A percentile compares a stretch with the other conserved stretches of the same genome.
These are phyloP conservation scores for Charanyca ferruginea DNA, from an alignment of 2,888 invertebrate species.

Conservation along the genomic window DNA sequence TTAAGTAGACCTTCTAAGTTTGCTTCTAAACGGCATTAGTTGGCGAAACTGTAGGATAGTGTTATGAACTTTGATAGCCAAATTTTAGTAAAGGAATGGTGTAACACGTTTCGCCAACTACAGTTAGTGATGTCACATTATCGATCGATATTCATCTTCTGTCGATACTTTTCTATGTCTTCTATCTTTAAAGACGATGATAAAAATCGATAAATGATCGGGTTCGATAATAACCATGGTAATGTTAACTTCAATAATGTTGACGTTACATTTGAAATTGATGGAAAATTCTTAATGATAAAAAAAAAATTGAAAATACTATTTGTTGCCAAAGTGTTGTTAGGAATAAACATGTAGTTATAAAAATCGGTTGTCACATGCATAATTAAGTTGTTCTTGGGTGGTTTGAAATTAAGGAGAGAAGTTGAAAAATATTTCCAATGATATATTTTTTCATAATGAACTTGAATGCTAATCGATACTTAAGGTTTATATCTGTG, in stretches of 20 bases:
- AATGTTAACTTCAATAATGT: constrained; percentile 83
- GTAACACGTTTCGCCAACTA: constrained; percentile 72
- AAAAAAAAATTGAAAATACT: constrained; percentile 81
- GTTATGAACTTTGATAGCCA: constrained; percentile 81
- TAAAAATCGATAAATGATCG: constrained; percentile 78
- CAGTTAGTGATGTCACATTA: constrained; percentile 69
- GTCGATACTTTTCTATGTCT: constrained; percentile 85
- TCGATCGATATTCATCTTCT: constrained; percentile 76
- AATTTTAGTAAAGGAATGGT: constrained; percentile 72
- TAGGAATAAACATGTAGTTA: constrained; percentile 89
- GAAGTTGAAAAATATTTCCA: constrained; percentile 90
- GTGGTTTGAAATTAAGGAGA: constrained; percentile 88
- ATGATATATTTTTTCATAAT: constrained; percentile 91
- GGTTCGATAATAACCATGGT: constrained; percentile 74
- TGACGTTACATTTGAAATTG: constrained; percentile 84
- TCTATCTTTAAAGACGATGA: constrained; percentile 84
- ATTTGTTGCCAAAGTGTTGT: constrained; percentile 92
- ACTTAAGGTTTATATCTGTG: constrained; percentile 90
- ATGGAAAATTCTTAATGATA: constrained; percentile 69
- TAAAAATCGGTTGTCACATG: constrained; percentile 90
- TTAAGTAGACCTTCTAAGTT: constrained; percentile 74
- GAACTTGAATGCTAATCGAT: constrained; percentile 89
- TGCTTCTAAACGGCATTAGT: constrained; percentile 68
- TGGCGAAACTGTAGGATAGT: constrained; percentile 72
- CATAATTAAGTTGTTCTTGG: constrained; percentile 90